Percentiles rank a stretch among this genome's conserved stretches.
Conservation (phyloP, 1,140 invertebrate genomes). For the Lepidostoma basale region DNA sequence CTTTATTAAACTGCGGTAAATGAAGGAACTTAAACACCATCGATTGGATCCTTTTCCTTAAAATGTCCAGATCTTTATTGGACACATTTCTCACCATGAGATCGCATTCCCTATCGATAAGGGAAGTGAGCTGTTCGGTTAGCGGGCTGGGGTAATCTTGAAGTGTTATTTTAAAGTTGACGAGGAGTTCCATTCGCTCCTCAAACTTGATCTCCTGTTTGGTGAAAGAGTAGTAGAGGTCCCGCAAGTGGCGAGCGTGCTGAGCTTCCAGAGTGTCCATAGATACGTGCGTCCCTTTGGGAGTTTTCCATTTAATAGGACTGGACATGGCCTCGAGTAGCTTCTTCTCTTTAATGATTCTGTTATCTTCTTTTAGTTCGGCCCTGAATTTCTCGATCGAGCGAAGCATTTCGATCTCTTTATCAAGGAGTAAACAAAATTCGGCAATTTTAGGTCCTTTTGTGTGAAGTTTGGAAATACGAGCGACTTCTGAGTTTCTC, state of each 20-base stretch:
- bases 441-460: conserved; percentile 66
- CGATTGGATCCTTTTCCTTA: conserved; percentile 64
- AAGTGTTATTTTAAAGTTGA: conserved; percentile 63
- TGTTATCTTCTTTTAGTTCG: conserved; percentile 61
- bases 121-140: conserved; percentile 61
- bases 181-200: conserved; percentile 64
- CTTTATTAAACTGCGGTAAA: conserved; percentile 60
- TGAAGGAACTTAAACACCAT: conserved; percentile 62
- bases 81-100: conserved; percentile 61
- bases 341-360: conserved; percentile 60
- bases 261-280: conserved; percentile 72
- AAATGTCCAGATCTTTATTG: conserved; percentile 57
- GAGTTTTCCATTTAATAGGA: conserved; percentile 66
- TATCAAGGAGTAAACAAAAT: conserved; percentile 66
- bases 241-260: conserved; percentile 66
- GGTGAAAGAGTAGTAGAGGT: conserved; percentile 63
- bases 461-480: conserved; percentile 63
- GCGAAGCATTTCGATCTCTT: conserved; percentile 67
- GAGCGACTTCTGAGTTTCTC: conserved; percentile 65
- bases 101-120: conserved; percentile 68
- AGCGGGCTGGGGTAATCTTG: conserved; percentile 61
- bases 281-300: conserved; percentile 62
- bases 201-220: conserved; percentile 56
- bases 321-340: conserved; percentile 68
- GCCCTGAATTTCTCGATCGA: conserved; percentile 65